A percentile compares a stretch with the other conserved stretches of the same genome.
Evolutionary conservation across 2,888 invertebrate species (phyloP).

Genomic region (Serrognathus titanus): DNA sequence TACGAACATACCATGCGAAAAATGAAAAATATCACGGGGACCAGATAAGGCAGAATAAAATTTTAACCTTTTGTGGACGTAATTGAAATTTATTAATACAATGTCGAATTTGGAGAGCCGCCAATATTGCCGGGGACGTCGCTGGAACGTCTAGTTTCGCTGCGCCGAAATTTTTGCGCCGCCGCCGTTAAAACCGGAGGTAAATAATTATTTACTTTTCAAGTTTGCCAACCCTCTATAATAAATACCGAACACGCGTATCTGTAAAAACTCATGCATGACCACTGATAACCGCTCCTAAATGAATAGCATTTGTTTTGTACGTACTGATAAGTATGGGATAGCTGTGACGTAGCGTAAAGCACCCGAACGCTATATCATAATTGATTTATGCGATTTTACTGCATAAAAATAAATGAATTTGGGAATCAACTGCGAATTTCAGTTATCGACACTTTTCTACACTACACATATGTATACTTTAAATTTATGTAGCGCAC

Average conservation of each 20-base stretch:
- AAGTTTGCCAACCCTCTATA: conserved; percentile 8
- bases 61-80: conserved; percentile 12
- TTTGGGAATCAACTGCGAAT: conserved; percentile 11
- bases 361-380: conserved; percentile 2
- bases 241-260: conserved; percentile 20
- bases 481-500: no score
- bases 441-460: conserved; percentile 2
- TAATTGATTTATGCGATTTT: conserved; percentile 15
- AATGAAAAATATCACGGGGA: conserved; percentile 35
- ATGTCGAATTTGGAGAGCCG: background rate
- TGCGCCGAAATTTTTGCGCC: no score
- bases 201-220: background rate
- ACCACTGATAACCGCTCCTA: conserved; percentile 26
- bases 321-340: conserved; percentile 15
- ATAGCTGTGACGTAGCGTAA: conserved; percentile 5
- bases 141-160: no score
- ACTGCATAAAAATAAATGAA: conserved; percentile 6
- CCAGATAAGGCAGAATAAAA: conserved; percentile 19
- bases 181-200: background rate
- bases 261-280: conserved; percentile 29
- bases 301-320: conserved; percentile 28
- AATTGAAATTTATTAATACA: conserved; percentile 2
- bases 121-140: no score
- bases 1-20: conserved; percentile 34
- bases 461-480: background rate